Evolutionary conservation across 92 coral and sea anemone species (phyloP).

Genomic region (Palythoa grandiflora): DNA sequence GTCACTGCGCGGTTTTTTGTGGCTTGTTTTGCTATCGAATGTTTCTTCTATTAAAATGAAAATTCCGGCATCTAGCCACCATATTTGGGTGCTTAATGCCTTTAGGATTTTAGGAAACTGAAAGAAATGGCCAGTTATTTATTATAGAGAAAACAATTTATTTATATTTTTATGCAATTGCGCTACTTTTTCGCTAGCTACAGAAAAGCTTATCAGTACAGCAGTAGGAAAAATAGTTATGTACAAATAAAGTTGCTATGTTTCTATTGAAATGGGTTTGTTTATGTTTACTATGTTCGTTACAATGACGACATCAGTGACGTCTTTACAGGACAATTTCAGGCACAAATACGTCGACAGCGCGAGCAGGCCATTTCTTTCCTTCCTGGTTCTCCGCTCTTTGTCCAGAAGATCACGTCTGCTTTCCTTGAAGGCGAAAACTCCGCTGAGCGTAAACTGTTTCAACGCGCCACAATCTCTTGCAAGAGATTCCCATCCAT

Average conservation of each 20-base stretch:
- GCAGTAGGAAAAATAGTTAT: constrained; percentile 8
- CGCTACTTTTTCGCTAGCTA: not conserved
- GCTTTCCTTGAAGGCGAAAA: no score
- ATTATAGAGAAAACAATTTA: constrained; percentile 1
- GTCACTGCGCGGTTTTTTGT: not conserved
- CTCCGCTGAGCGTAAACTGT: no score
- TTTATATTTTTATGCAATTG: constrained; percentile 20
- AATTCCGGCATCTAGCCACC: not conserved
- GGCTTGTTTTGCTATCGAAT: not conserved
- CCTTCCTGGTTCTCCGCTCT: no score
- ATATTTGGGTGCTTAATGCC: not conserved
- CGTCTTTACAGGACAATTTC: no score
- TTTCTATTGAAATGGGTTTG: constrained; percentile 8
- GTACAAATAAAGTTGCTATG: constrained; percentile 31
- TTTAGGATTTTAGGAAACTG: not conserved
- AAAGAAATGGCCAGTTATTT: constrained; percentile 33
- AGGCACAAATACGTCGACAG: no score
- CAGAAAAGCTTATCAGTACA: not conserved
- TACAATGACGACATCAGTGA: no score
- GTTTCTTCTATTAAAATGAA: not conserved
- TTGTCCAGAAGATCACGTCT: no score
- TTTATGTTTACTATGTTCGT: no score
- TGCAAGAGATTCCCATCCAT: no score
- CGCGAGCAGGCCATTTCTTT: no score
- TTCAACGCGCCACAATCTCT: no score